Evolutionary conservation across 2,797 vertebrate species (phyloP), one percentile per base, ranked within the genome.

Genomic region (Oryzias sinensis): DNA sequence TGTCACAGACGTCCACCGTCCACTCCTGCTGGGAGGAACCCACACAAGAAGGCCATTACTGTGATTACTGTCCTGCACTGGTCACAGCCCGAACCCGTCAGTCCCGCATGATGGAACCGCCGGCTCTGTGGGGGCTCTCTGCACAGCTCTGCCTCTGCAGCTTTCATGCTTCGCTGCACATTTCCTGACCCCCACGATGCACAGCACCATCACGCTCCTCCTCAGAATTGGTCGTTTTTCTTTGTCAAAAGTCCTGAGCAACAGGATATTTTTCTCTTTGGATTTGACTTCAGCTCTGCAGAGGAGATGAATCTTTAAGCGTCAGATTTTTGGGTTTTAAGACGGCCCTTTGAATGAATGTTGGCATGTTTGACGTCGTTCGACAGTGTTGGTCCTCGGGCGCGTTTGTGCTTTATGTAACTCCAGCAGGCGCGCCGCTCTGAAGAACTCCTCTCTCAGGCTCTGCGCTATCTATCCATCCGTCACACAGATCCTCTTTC

Each of bases 161-260:
- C 60, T 68, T 77, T 81, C 71, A 77, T 54, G 78, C 70, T 80
- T 75, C 64, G 5, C 74, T 46, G 77, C 65, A 69, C 63, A 73
- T 71, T 74, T 48, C 68, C 72, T 58, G 62, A 67, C 76, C 61
- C 60, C 70, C 67, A 53, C 42, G 71, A 74, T 65, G 74, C 57
- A 76, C 70, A 8, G 63, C 70, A 9, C 52, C 1, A 72, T 64
- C 68, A 53, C 49, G 22, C 7, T 49, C 59, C 65, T 62, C 65
- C 59, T 74, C 45, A 57, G 53, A 67, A 58, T 49, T 60, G 52
- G 42, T 50, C 13, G 42, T 55, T 25, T 55, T 25, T 17, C 37
- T 53, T n/a, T 2, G 42, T 14, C 22, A 29, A 52, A 68, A 62
- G 50, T 27, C 24, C 18, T 16, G 27, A 25, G 59, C 37, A 14